A percentile compares a stretch with the other conserved stretches of the same genome.
Evolutionary conservation across 2,797 vertebrate species (phyloP).

Genomic region (Lepilemur ruficaudatus): DNA sequence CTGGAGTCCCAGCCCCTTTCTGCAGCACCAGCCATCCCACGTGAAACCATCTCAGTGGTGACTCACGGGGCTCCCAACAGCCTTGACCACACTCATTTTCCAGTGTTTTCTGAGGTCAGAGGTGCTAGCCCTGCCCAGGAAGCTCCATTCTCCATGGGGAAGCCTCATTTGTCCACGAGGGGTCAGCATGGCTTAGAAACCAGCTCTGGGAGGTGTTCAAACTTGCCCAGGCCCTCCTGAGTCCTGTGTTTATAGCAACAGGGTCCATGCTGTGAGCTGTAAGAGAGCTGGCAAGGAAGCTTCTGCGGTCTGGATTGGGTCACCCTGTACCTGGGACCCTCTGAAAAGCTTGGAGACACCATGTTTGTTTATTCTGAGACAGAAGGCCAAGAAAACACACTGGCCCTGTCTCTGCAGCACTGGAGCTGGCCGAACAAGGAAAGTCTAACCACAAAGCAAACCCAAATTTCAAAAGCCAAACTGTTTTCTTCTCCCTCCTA

Average conservation of each 20-base stretch:
- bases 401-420: not conserved
- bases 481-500: not conserved
- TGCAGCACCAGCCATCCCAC: not conserved
- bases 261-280: not conserved
- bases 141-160: not conserved
- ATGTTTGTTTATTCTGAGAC: slow-evolving; percentile 2
- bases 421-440: slow-evolving; percentile 14
- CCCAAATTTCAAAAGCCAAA: not conserved
- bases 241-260: slow-evolving; percentile 46
- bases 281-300: not conserved
- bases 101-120: not conserved
- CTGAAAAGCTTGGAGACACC: not conserved
- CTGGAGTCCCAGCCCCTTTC: not conserved
- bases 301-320: not conserved
- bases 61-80: not conserved
- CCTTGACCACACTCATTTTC: not conserved
- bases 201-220: not conserved
- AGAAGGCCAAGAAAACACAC: not conserved
- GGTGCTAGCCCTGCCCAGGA: not conserved
- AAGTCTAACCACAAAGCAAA: not conserved
- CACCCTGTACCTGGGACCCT: not conserved
- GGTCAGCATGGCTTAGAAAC: not conserved
- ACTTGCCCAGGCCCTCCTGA: not conserved
- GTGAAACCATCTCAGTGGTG: not conserved
- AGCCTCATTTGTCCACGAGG: not conserved